Conservation (phyloP, 1,140 invertebrate species). For the Venustaconcha ellipsiformis region DNA sequence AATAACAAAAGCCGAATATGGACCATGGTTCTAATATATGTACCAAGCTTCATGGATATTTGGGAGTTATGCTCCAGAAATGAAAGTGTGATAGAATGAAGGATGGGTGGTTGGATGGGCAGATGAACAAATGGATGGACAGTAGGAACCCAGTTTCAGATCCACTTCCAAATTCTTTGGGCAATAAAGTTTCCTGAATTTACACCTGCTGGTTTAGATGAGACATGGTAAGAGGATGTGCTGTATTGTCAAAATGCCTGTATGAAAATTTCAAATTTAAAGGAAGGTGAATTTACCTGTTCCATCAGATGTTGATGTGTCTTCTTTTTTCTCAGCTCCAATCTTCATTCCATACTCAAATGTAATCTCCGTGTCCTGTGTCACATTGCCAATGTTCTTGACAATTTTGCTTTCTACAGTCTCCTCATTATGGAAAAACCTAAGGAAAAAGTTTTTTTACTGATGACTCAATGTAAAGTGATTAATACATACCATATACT, state of each 20-base stretch:
- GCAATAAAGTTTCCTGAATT: no score
- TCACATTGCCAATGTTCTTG: constrained; percentile 61
- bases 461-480: no score
- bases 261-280: neutral
- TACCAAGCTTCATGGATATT: neutral
- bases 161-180: no score
- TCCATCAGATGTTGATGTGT: constrained; percentile 13
- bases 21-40: no score
- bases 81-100: no score
- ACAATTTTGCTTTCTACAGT: constrained; percentile 47
- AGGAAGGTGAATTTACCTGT: neutral
- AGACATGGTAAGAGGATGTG: no score
- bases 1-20: no score
- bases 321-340: constrained; percentile 15
- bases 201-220: no score
- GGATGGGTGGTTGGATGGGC: neutral
- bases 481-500: no score
- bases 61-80: no score
- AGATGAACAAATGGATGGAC: neutral
- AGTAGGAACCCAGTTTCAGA: no score
- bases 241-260: neutral
- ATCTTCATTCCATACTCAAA: constrained; percentile 63
- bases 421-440: constrained; percentile 50
- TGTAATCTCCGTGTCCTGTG: constrained; percentile 57
- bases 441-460: neutral